phyloP scores from a whole-genome alignment of 30 jellyfish, hydroid and myxozoan genomes.

The Aurelia aurita region DNA sequence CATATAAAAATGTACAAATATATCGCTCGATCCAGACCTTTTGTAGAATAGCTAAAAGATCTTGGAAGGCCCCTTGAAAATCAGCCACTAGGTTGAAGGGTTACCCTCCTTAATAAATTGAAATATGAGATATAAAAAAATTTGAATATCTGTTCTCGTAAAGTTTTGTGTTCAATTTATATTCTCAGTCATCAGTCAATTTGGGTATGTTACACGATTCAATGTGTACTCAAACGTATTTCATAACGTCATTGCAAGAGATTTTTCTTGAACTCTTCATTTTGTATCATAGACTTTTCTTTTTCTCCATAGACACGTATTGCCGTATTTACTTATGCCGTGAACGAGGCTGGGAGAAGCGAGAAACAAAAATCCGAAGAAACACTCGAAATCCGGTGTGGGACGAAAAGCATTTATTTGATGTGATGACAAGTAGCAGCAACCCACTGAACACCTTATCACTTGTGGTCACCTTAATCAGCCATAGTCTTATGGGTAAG shows the following conservation, averaged over 20 bases:
- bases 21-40: no score
- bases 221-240: no score
- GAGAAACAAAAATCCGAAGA: slow-evolving; percentile 75
- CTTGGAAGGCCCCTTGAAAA: no score
- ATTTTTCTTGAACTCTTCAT: no score
- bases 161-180: no score
- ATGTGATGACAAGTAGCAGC: slow-evolving; percentile 74
- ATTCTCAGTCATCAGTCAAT: no score
- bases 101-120: no score
- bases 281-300: not conserved
- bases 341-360: slow-evolving; percentile 69
- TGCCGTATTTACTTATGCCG: slow-evolving; percentile 77
- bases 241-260: no score
- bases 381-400: slow-evolving; percentile 83
- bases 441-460: slow-evolving; percentile 81
- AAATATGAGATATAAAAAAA: no score
- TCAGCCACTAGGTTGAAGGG: no score
- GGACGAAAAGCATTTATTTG: slow-evolving; percentile 80
- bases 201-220: not conserved
- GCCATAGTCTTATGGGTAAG: slow-evolving; percentile 84
- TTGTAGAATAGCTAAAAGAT: no score
- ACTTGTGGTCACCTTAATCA: slow-evolving; percentile 74
- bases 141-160: no score
- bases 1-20: not conserved
- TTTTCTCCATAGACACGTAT: slow-evolving; percentile 77